Conservation (phyloP, 2,113 vertebrate genomes). For the Alectura lathami region DNA sequence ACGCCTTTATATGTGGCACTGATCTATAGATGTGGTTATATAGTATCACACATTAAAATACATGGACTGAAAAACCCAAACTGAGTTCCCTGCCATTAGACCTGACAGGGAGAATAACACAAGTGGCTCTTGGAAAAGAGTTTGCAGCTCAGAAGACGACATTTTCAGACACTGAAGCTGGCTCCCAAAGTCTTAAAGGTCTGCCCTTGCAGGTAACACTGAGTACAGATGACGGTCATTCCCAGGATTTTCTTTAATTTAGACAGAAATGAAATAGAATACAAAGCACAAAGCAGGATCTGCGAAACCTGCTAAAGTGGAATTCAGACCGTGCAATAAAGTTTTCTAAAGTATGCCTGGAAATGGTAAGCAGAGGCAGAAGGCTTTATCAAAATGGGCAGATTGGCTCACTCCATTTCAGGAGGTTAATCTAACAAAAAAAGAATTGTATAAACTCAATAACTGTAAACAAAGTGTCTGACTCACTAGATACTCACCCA, state of each 20-base stretch:
- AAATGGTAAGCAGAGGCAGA: not conserved
- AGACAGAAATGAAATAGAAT: not conserved
- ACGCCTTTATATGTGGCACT: not conserved
- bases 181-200: not conserved
- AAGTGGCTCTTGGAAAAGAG: not conserved
- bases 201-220: not conserved
- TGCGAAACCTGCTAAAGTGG: not conserved
- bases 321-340: not conserved
- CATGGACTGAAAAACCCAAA: not conserved
- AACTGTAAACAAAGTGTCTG: constrained; percentile 1
- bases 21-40: not conserved
- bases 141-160: not conserved
- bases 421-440: not conserved
- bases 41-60: not conserved
- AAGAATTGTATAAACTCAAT: not conserved
- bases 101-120: not conserved
- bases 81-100: not conserved
- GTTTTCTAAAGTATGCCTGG: not conserved
- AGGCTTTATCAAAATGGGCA: not conserved
- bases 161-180: not conserved
- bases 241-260: not conserved
- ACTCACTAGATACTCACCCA: not conserved
- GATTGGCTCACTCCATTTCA: not conserved
- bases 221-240: not conserved
- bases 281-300: not conserved